phyloP scores from a whole-genome alignment of 2,113 vertebrate species.

The Cinclus mexicanus region DNA sequence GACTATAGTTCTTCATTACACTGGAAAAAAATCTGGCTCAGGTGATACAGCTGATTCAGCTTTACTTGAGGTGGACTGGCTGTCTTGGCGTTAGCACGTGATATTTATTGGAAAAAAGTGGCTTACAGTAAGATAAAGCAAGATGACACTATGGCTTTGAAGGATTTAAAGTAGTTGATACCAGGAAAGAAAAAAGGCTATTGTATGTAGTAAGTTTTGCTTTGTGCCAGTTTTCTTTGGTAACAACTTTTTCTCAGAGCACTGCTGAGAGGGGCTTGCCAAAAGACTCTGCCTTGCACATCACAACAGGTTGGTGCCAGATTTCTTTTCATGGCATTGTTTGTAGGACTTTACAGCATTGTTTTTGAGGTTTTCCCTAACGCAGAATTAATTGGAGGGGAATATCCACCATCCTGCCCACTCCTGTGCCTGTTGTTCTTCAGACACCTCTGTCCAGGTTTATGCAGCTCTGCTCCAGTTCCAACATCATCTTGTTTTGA shows the following conservation, averaged over 20 bases:
- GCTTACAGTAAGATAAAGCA: neutral
- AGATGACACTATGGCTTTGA: neutral
- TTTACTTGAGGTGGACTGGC: neutral
- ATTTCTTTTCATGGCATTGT: neutral
- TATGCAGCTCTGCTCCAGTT: neutral
- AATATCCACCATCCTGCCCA: rapidly evolving
- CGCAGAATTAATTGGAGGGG: neutral
- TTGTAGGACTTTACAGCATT: neutral
- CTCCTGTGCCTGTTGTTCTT: neutral
- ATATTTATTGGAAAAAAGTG: neutral
- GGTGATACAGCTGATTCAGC: neutral
- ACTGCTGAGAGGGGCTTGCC: neutral
- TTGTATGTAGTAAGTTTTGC: neutral
- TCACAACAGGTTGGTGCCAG: neutral
- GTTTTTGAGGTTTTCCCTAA: neutral
- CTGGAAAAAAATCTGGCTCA: neutral
- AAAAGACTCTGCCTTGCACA: neutral
- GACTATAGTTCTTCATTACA: neutral
- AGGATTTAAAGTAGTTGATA: neutral
- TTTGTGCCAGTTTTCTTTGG: neutral
- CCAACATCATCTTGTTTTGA: neutral
- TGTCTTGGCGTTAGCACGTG: neutral
- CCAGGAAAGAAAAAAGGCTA: neutral
- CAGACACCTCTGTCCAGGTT: neutral
- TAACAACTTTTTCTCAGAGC: neutral